Evolutionary conservation across 2,888 invertebrate species (phyloP), one percentile per base, ranked within the genome.

Genomic region (Desoria tigrina): DNA sequence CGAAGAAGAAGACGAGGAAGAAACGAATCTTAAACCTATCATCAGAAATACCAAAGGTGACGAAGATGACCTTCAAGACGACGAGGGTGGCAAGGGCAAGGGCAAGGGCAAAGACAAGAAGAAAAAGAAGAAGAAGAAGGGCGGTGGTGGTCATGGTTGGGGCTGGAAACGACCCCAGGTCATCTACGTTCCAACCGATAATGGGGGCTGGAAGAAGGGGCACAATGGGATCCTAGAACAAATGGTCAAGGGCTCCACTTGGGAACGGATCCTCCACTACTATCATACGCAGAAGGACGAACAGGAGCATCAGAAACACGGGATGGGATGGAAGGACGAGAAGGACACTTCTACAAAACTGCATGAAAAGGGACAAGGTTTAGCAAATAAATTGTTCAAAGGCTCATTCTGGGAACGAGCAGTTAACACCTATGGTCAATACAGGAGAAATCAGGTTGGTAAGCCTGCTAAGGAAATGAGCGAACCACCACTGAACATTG

Each of bases 351-450:
- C 18, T 27, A 58, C 27, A 37, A 53, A 55, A 28, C 18, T 39
- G 9, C 57, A 63, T 23, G 28, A 55, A 9, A 14, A 11, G 9
- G 45, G 55, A 18, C 59, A 65, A 18, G 64, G 62, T 18, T 2
- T 69, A 2, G 66, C 60, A 18, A 55, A 66, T 16, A 61, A 58
- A 24, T 54, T 66, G 6, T 61, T 71, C 18, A 59, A 66, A 42
- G 71, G 71, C 3, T 68, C 68, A 14, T 68, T 71, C 28, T 71
- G 71, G 71, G 68, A 71, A 57, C 24, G 71, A 42, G 71, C 66
- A 57, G 57, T 66, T 28, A 39, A 61, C 32, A 69, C 71, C 37
- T 71, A 71, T 39, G 45, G 60, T 27, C 56, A 69, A 28, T 71
- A 65, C 42, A 68, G 64, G 54, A 60, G 63, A 14, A 42, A 69